Conservation (phyloP, 2,888 invertebrate genomes). For the Ophion ellenae region DNA sequence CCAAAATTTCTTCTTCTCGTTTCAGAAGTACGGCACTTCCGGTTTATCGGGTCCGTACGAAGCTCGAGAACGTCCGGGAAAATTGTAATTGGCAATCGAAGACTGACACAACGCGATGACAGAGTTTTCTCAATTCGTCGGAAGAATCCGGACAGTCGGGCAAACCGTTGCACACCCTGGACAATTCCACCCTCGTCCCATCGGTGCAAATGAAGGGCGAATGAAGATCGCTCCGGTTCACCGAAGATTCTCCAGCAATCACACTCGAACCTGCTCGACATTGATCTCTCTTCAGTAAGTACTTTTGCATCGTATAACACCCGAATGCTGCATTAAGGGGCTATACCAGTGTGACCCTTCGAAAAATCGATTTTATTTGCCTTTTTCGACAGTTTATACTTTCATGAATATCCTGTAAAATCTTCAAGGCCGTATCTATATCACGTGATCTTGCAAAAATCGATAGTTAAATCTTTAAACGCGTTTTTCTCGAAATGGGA, state of each 20-base stretch:
- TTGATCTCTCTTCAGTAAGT: not conserved
- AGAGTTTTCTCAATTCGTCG: slow-evolving; percentile 85
- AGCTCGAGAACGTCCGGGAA: not conserved
- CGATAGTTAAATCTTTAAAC: no score
- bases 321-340: no score
- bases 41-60: not conserved
- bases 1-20: no score
- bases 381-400: no score
- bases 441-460: no score
- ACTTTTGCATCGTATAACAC: not conserved
- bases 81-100: not conserved
- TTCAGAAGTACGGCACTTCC: not conserved
- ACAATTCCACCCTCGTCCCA: slow-evolving; percentile 81
- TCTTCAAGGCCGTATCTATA: no score
- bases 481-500: no score
- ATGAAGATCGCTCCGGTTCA: not conserved
- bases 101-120: slow-evolving; percentile 74
- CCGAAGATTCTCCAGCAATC: not conserved
- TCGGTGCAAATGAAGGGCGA: slow-evolving; percentile 73
- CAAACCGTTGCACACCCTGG: slow-evolving; percentile 85
- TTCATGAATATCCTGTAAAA: no score
- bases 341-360: no score
- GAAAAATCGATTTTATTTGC: no score
- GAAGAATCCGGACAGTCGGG: slow-evolving; percentile 87
- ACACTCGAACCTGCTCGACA: slow-evolving; percentile 23